Percentiles rank a stretch among this genome's conserved stretches.
Evolutionary conservation across 2,113 vertebrate genomes (phyloP).

Genomic region (Motacilla alba): DNA sequence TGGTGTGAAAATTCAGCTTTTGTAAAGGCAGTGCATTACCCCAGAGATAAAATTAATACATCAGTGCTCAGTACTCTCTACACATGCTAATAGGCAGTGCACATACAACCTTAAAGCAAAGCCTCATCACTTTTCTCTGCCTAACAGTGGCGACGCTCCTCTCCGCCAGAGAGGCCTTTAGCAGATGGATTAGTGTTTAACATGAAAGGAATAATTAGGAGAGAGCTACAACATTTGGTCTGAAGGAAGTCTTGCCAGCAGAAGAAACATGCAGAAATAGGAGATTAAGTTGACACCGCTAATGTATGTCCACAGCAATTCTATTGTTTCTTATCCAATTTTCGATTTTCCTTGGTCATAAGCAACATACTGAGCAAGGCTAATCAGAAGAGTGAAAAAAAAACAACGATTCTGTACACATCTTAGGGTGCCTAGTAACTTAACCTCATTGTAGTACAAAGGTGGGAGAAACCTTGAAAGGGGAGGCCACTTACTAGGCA

Average conservation of each 20-base stretch:
- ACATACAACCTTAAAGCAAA: slow-evolving; percentile 67
- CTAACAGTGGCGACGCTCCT: slow-evolving; percentile 59
- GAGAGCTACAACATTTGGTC: slow-evolving; percentile 61
- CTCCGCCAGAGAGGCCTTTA: slow-evolving; percentile 50
- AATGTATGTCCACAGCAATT: slow-evolving; percentile 72
- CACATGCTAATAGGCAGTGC: slow-evolving; percentile 75
- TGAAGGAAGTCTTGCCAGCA: slow-evolving; percentile 68
- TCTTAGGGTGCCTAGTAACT: slow-evolving; percentile 69
- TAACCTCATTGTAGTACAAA: slow-evolving; percentile 62
- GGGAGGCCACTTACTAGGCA: slow-evolving; percentile 97
- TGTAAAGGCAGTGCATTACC: slow-evolving; percentile 74
- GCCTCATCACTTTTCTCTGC: slow-evolving; percentile 66
- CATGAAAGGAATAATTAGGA: slow-evolving; percentile 61
- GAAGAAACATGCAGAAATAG: slow-evolving; percentile 80
- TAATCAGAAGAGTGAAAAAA: slow-evolving; percentile 69
- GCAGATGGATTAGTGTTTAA: slow-evolving; percentile 78
- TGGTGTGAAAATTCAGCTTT: slow-evolving; percentile 34
- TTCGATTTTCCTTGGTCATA: slow-evolving; percentile 64
- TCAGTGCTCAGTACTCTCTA: slow-evolving; percentile 53
- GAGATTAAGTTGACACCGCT: slow-evolving; percentile 76
- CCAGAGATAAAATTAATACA: slow-evolving; percentile 63
- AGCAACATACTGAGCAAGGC: slow-evolving; percentile 50
- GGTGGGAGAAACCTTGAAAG: slow-evolving; percentile 71
- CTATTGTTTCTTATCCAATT: slow-evolving; percentile 69
- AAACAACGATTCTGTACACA: slow-evolving; percentile 72